Evolutionary conservation across 2,888 invertebrate genomes (phyloP).

Genomic region (Nemapogon koenigi): DNA sequence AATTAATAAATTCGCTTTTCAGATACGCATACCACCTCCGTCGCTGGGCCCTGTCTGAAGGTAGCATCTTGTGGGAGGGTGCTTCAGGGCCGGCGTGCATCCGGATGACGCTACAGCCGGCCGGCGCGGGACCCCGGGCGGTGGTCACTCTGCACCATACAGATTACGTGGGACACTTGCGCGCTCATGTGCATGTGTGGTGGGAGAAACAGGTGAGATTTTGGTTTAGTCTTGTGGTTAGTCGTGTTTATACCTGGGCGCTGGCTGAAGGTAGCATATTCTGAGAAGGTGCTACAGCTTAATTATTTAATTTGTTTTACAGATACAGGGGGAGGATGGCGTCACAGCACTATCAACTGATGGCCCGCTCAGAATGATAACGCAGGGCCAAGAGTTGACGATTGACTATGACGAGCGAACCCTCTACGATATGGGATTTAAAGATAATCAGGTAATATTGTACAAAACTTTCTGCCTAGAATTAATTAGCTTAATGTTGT

Average conservation of each 20-base stretch:
- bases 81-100: slow-evolving; percentile 62
- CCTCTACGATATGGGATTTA: slow-evolving; percentile 90
- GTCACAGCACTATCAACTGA: slow-evolving; percentile 73
- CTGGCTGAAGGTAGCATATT: too few relatives aligned
- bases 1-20: slow-evolving; percentile 6
- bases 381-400: slow-evolving; percentile 91
- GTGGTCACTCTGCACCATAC: slow-evolving; percentile 80
- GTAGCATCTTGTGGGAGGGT: slow-evolving; percentile 80
- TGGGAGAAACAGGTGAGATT: slow-evolving; percentile 72
- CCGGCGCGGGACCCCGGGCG: slow-evolving; percentile 86
- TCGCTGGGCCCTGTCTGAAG: slow-evolving; percentile 87
- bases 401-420: slow-evolving; percentile 93
- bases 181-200: slow-evolving; percentile 96
- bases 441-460: slow-evolving; percentile 82
- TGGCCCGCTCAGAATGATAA: slow-evolving; percentile 90
- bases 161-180: slow-evolving; percentile 90
- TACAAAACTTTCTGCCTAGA: too few relatives aligned
- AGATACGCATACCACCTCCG: slow-evolving; percentile 89
- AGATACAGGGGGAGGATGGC: slow-evolving; percentile 59
- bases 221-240: too few relatives aligned
- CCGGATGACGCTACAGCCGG: slow-evolving; percentile 85
- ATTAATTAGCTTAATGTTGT: too few relatives aligned
- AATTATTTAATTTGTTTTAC: slow-evolving; percentile 1
- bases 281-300: too few relatives aligned
- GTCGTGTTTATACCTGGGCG: too few relatives aligned